phyloP scores from a whole-genome alignment of 2,888 invertebrate genomes.

The Liopterus haemorrhoidalis region DNA sequence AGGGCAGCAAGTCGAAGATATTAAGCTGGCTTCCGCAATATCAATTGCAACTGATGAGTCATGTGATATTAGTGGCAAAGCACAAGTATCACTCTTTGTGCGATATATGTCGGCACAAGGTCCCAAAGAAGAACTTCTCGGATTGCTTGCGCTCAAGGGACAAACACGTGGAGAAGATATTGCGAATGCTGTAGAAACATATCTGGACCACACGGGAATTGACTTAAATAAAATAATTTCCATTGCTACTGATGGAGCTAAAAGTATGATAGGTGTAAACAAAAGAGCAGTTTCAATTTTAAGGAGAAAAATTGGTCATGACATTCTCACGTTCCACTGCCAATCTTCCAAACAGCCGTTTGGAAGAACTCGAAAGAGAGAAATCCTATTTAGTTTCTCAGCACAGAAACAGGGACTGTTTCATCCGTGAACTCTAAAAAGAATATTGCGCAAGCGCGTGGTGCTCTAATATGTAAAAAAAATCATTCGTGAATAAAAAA shows the following conservation, averaged over 20 bases:
- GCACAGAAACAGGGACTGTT: too few species aligned
- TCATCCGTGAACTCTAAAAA: too few species aligned
- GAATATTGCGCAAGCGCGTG: too few species aligned
- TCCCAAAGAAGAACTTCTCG: slow-evolving; percentile 32
- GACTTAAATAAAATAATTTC: slow-evolving; percentile 31
- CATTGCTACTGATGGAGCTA: slow-evolving; percentile 31
- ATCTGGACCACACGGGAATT: slow-evolving; percentile 29
- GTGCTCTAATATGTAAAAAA: too few species aligned
- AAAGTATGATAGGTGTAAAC: slow-evolving; percentile 30
- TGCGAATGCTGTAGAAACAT: slow-evolving; percentile 33
- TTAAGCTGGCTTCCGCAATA: slow-evolving; percentile 32
- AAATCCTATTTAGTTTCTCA: slow-evolving; percentile 9
- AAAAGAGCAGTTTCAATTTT: slow-evolving; percentile 32
- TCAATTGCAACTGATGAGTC: slow-evolving; percentile 30
- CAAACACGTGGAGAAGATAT: slow-evolving; percentile 32
- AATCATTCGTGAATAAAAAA: too few species aligned
- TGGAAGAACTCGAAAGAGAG: slow-evolving; percentile 12
- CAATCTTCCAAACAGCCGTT: slow-evolving; percentile 13
- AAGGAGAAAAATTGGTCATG: slow-evolving; percentile 32
- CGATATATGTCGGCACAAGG: slow-evolving; percentile 26
- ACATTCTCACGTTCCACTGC: slow-evolving; percentile 34
- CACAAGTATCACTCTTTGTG: slow-evolving; percentile 33
- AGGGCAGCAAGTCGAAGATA: slow-evolving; percentile 28
- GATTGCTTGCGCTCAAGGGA: slow-evolving; percentile 28
- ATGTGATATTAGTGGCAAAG: slow-evolving; percentile 31